Conservation (phyloP, 1,140 invertebrate genomes). For the Ladona fulva region DNA sequence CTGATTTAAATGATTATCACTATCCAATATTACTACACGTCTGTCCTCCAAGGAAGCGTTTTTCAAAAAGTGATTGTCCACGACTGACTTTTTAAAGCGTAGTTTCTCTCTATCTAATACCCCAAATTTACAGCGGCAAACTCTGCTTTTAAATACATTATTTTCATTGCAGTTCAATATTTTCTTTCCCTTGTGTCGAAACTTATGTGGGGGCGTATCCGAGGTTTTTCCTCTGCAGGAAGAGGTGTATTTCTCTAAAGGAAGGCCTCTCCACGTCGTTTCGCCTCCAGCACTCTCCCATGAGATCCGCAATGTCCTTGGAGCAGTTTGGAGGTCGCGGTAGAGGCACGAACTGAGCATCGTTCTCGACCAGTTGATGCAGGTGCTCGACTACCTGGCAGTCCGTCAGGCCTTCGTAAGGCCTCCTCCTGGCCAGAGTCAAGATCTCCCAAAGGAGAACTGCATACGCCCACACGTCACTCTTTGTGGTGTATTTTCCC, state of each 20-base stretch:
- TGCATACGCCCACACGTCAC: constrained; percentile 69
- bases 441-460: constrained; percentile 70
- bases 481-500: constrained; percentile 58
- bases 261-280: constrained; percentile 67
- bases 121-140: too few relatives aligned
- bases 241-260: constrained; percentile 79
- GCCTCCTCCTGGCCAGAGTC: constrained; percentile 51
- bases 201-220: constrained; percentile 47
- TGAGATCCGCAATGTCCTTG: constrained; percentile 78
- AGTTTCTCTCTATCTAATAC: too few relatives aligned
- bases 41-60: too few relatives aligned
- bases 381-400: constrained; percentile 57
- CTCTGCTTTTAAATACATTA: too few relatives aligned
- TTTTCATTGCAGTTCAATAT: too few relatives aligned
- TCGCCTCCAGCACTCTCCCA: constrained; percentile 82
- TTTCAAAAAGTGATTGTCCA: neutral
- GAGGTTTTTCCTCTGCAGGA: constrained; percentile 75
- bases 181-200: neutral
- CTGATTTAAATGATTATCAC: neutral
- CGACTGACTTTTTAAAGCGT: neutral
- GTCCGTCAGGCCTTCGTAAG: constrained; percentile 62
- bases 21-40: too few relatives aligned
- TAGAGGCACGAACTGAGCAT: constrained; percentile 54
- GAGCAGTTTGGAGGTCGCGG: constrained; percentile 57
- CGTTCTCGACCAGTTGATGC: constrained; percentile 50